Conservation (phyloP, 2,888 invertebrate species). For the Emmelina monodactyla region DNA sequence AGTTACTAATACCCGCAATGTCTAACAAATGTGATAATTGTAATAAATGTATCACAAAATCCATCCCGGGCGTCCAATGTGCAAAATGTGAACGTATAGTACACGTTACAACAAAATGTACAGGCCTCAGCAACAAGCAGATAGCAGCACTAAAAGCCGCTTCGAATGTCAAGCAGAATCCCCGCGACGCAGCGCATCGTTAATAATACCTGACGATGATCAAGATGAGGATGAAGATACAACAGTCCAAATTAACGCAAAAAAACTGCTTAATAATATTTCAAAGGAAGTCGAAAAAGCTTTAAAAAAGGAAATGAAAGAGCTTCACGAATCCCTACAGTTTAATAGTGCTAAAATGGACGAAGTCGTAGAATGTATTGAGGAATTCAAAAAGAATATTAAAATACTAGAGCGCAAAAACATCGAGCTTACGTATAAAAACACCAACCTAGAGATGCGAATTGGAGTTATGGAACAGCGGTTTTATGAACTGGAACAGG, state of each 20-base stretch:
- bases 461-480: not conserved
- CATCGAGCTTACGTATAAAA: not conserved
- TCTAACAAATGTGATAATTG: not conserved
- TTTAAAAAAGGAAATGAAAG: not conserved
- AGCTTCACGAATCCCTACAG: not conserved
- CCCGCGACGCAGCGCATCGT: not conserved
- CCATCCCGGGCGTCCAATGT: not conserved
- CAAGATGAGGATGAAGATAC: not conserved
- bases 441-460: not conserved
- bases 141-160: not conserved
- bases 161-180: not conserved
- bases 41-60: not conserved
- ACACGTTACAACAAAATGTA: not conserved
- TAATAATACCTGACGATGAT: not conserved
- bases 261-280: not conserved
- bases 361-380: not conserved
- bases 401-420: not conserved
- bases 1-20: not conserved
- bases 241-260: not conserved
- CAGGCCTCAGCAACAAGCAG: not conserved
- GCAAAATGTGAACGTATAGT: not conserved
- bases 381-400: not conserved
- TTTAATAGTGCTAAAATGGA: not conserved
- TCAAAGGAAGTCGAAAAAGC: conserved; percentile 1
- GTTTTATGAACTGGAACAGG: not conserved